Percentiles rank a stretch among this genome's conserved stretches.
Evolutionary conservation across 2,113 vertebrate genomes (phyloP).

Genomic region (Cynoglossus semilaevis): DNA sequence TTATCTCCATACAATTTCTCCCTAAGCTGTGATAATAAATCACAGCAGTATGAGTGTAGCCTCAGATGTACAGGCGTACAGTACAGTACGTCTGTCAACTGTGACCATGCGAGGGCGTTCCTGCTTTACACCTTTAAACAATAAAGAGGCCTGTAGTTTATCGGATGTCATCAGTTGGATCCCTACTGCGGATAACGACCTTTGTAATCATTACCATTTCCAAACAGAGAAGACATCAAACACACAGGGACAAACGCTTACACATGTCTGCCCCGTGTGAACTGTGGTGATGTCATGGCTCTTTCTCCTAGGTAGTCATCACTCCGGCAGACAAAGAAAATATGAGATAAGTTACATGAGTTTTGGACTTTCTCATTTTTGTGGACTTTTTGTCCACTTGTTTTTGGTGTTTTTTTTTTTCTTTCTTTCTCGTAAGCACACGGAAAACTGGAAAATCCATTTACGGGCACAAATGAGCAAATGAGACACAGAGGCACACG

Average conservation of each 20-base stretch:
- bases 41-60: too few species aligned
- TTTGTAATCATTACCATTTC: slow-evolving; percentile 38
- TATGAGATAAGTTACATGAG: background rate
- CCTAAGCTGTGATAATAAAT: too few species aligned
- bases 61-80: too few species aligned
- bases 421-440: slow-evolving; percentile 4
- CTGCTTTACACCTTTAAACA: slow-evolving; percentile 13
- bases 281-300: slow-evolving; percentile 23
- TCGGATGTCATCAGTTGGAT: slow-evolving; percentile 36
- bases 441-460: slow-evolving; percentile 1
- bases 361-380: slow-evolving; percentile 5
- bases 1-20: too few species aligned
- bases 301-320: too few species aligned
- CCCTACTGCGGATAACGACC: slow-evolving; percentile 24
- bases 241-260: slow-evolving; percentile 2
- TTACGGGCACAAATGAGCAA: slow-evolving; percentile 39
- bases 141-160: background rate
- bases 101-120: slow-evolving; percentile 25
- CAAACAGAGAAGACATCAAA: slow-evolving; percentile 14
- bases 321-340: too few species aligned
- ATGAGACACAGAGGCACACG: slow-evolving; percentile 6
- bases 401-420: slow-evolving; percentile 10
- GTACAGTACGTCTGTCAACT: background rate
- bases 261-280: background rate
- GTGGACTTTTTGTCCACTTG: background rate